Base-by-base conservation (phyloP, 2,797 vertebrate genomes). In the Synanceia verrucosa region DNA sequence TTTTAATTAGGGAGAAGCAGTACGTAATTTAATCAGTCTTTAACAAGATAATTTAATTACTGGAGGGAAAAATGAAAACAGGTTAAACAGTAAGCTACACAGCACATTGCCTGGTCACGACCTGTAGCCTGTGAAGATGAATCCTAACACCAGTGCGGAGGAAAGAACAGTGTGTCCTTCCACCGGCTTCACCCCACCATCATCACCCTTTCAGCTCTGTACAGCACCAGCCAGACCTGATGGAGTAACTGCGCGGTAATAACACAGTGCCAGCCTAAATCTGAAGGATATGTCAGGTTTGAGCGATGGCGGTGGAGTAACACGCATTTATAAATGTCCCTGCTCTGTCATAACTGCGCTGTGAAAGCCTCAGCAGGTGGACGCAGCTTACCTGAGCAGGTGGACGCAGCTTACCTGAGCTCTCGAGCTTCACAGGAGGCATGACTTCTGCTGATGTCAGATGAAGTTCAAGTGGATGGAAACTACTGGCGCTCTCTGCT, bases 321-420 rank as follows among this genome's bases (percentile, higher is more conserved):
- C 9, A 13, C 19, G 18, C 6, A 9, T 37, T 3, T 63, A 12
- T 5, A 9, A 26, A 28, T 11, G 5, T 18, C 8, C 4, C 34
- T 6, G 6, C 21, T 8, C 6, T 31, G 19, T 16, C 19, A 7
- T 5, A 18, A 31, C 28, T 10, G 57, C 29, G 26, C 47, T 2
- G 13, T 18, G 23, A 4, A n/a, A n/a, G 2, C 14, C 39, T 1
- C 1, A 51, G 44, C 60, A 68, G 47, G 39, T 73, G 52, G 37
- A 18, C n/a, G n/a, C n/a, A n/a, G n/a, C n/a, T n/a, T n/a, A n/a
- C n/a, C n/a, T n/a, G n/a, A n/a, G n/a, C n/a, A n/a, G n/a, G 9
- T 5, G 13, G 3, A 26, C 29, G 5, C 57, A 23, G 9, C 74
- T 65, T 55, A 90, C 89, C 86, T 76, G 70, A 12, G 14, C 11